phyloP scores from a whole-genome alignment of 2,113 vertebrate species.

The Percopsis transmontana region DNA sequence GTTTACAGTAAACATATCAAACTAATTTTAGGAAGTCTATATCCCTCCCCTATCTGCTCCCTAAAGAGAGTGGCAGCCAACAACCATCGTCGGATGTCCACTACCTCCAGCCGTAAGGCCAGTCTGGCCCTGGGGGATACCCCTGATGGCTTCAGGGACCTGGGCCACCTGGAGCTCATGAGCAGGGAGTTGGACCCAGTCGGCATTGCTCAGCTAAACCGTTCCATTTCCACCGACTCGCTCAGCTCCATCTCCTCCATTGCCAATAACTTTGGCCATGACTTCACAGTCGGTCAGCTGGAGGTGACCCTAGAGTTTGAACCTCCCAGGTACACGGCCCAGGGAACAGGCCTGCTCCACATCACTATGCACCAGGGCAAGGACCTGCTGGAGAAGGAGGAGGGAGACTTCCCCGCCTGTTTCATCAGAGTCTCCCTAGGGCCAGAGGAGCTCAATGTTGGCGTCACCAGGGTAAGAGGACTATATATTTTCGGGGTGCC shows the following conservation, averaged over 20 bases:
- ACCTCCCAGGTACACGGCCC: conserved; percentile 51
- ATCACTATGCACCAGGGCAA: conserved; percentile 93
- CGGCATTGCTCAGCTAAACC: conserved; percentile 75
- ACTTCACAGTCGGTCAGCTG: conserved; percentile 92
- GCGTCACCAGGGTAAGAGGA: conserved; percentile 86
- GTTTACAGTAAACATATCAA: no score
- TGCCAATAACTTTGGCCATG: conserved; percentile 94
- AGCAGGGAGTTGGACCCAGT: conserved; percentile 85
- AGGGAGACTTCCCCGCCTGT: conserved; percentile 89
- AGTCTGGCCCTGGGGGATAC: conserved; percentile 86
- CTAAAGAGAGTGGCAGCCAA: conserved; percentile 78
- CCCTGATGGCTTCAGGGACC: conserved; percentile 87
- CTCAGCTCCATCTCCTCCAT: conserved; percentile 95
- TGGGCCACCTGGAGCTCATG: conserved; percentile 94
- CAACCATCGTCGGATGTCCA: conserved; percentile 71
- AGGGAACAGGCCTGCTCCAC: conserved; percentile 69
- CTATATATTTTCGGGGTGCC: no score
- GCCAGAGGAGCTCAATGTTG: conserved; percentile 88
- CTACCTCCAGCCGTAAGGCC: conserved; percentile 76
- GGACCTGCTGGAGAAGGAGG: conserved; percentile 94
- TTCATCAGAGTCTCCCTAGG: conserved; percentile 91
- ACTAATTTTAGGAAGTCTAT: not conserved
- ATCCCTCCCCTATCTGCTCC: not conserved
- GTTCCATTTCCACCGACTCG: conserved; percentile 91
- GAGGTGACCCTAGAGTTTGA: conserved; percentile 91